Base-by-base conservation (phyloP, 2,797 vertebrate genomes). In the Chloroceryle amazona region DNA sequence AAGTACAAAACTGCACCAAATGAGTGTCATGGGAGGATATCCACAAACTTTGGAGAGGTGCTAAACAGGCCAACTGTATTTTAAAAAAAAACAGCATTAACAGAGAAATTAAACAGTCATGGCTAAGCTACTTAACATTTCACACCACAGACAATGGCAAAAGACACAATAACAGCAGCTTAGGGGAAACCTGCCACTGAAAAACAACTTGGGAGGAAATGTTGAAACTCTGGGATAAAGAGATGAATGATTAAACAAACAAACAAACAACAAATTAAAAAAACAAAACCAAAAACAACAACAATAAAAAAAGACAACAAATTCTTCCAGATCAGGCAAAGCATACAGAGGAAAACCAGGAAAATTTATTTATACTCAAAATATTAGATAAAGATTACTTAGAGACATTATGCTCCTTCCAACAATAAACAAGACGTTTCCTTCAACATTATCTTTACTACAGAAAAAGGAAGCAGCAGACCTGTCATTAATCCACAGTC, bases 51-150 rank as follows among this genome's bases (percentile, higher is more conserved):
- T 28, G 19, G 81, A 87, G 58, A 93, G 51, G 67, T 60, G 71
- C 63, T 92, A 93, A 66, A 70, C 74, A 86, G 81, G 84, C 63
- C 63, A 89, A 90, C 13, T 44, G 86, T 73, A 81, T 67, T 86
- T 86, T 74, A 90, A 92, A 94, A 92, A 57, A 49, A 60, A 72
- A 11, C 4, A 23, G 57, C 73, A 93, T 81, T 75, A 90, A 83
- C 23, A 79, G 73, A 74, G 68, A 94, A 96, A 95, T 94, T 96
- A 95, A 93, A 86, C 31, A 95, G 78, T 87, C 44, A 49, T 41
- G n/a, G 83, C 51, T 94, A 95, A 95, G 90, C 90, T 86, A 84
- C 74, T 96, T 90, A 97, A 84, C 74, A 92, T 89, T 81, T 87
- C 86, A 55, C 66, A 86, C 58, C 49, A 90, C 61, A 84, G 83